Evolutionary conservation across 2,888 invertebrate genomes (phyloP).

Genomic region (Ophioninae sp.): DNA sequence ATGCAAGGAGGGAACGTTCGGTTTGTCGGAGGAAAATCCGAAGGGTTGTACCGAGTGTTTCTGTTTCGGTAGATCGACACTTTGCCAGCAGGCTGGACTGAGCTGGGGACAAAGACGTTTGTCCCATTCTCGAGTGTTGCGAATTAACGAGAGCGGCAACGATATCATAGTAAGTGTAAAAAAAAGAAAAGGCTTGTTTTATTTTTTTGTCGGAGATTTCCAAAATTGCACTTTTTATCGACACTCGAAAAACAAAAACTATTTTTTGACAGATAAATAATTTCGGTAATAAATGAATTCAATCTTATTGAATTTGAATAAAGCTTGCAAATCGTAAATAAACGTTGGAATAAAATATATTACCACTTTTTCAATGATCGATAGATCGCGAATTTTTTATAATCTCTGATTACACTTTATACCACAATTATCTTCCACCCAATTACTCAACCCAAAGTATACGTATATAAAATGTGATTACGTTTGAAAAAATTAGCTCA

Average conservation of each 20-base stretch:
- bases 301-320: not conserved
- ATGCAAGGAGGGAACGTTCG: conserved; percentile 94
- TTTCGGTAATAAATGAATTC: no score
- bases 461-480: conserved; percentile 6
- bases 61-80: conserved; percentile 94
- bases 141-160: conserved; percentile 75
- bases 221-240: not conserved
- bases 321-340: not conserved
- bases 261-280: not conserved
- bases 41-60: conserved; percentile 97
- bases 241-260: conserved; percentile 6
- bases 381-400: not conserved
- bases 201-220: not conserved
- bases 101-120: conserved; percentile 91
- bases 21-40: conserved; percentile 88
- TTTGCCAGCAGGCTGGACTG: conserved; percentile 91
- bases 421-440: not conserved
- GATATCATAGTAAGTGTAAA: conserved; percentile 73
- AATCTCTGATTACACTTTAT: not conserved
- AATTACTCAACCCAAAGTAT: not conserved
- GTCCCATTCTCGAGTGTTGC: conserved; percentile 81
- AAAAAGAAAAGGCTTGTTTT: not conserved
- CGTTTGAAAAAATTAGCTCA: conserved; percentile 68
- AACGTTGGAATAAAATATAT: not conserved
- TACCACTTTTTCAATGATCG: not conserved